Evolutionary conservation across 2,113 vertebrate species (phyloP).

Genomic region (Pterocles orientalis): DNA sequence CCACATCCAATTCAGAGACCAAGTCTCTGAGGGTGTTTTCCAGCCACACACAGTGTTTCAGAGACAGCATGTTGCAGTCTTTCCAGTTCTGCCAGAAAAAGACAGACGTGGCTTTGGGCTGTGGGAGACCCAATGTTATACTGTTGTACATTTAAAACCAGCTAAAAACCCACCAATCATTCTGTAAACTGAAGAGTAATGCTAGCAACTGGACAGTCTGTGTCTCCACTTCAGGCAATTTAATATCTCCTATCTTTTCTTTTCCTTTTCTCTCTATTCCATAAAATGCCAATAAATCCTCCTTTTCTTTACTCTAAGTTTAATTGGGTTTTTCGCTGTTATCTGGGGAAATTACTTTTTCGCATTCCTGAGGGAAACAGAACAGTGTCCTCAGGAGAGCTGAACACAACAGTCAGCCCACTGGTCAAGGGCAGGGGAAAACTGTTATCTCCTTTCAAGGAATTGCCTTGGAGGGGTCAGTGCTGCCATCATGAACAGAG

Average conservation of each 20-base stretch:
- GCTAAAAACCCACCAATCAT: conserved; percentile 21
- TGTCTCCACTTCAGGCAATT: conserved; percentile 50
- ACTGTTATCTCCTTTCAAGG: neutral
- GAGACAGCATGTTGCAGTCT: neutral
- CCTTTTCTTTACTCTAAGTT: conserved; percentile 66
- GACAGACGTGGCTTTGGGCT: conserved; percentile 41
- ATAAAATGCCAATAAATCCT: conserved; percentile 58
- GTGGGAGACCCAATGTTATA: neutral
- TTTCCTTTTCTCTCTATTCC: conserved; percentile 33
- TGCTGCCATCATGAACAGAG: neutral
- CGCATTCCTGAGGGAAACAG: conserved; percentile 39
- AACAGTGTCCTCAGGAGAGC: conserved; percentile 23
- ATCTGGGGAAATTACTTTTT: conserved; percentile 65
- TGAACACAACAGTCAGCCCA: neutral
- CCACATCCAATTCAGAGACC: conserved; percentile 5
- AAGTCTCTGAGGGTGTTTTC: neutral
- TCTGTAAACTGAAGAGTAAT: conserved; percentile 13
- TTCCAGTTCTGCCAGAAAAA: neutral
- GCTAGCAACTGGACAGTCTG: neutral
- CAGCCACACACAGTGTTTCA: neutral
- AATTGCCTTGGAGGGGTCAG: conserved; percentile 14
- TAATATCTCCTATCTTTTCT: conserved; percentile 49
- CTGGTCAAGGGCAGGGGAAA: conserved; percentile 49
- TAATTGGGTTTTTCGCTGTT: conserved; percentile 66
- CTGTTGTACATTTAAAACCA: neutral